These are phyloP conservation scores for Drosophila ficusphila DNA, from an alignment of 1,140 invertebrate genomes.

Conservation along the genomic window DNA sequence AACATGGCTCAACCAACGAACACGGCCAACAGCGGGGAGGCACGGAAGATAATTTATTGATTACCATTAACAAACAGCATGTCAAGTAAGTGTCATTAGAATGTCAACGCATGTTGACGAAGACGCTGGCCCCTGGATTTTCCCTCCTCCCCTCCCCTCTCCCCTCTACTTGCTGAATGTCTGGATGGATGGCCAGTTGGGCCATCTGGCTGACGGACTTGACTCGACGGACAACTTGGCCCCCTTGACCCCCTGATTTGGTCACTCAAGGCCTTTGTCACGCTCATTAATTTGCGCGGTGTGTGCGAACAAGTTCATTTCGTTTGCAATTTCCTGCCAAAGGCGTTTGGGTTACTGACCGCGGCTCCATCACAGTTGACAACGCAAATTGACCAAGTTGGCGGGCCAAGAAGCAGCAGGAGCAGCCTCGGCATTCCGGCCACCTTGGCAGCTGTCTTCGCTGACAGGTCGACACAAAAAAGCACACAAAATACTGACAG, in stretches of 20 bases:
- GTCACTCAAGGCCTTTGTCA: constrained; percentile 9
- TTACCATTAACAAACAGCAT: constrained; percentile 73
- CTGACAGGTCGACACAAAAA: constrained; percentile 60
- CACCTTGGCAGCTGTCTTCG: constrained; percentile 42
- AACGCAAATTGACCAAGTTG: constrained; percentile 56
- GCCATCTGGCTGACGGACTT: constrained; percentile 40
- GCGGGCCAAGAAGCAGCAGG: not conserved
- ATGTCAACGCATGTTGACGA: constrained; percentile 64
- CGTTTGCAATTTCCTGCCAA: constrained; percentile 60
- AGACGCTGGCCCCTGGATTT: no score
- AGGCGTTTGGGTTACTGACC: constrained; percentile 58
- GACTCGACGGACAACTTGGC: no score
- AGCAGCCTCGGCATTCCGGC: not conserved
- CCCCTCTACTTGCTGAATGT: not conserved
- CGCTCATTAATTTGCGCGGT: constrained; percentile 71
- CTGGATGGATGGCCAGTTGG: not conserved
- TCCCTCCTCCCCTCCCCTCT: not conserved
- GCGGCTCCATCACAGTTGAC: constrained; percentile 62
- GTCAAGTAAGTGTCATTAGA: constrained; percentile 74
- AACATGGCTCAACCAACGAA: constrained; percentile 38
- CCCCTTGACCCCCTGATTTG: constrained; percentile 4
- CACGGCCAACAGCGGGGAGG: constrained; percentile 5
- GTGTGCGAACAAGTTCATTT: constrained; percentile 71
- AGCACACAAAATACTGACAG: constrained; percentile 75
- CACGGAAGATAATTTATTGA: constrained; percentile 64